A percentile compares a stretch with the other conserved stretches of the same genome.
Evolutionary conservation across 2,113 vertebrate species (phyloP).

Genomic region (Embiotoca jacksoni): DNA sequence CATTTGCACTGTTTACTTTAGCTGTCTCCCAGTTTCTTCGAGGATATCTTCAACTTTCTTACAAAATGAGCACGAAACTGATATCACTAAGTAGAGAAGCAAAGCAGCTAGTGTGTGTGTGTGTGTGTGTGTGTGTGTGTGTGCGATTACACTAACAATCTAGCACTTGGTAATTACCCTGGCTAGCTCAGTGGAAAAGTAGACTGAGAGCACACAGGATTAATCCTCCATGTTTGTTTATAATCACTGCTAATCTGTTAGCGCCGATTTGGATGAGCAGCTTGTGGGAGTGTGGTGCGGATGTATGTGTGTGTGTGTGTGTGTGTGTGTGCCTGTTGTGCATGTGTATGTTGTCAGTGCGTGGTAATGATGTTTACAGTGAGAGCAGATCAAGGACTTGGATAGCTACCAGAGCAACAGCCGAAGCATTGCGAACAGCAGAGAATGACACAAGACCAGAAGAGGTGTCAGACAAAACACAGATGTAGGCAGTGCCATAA

Average conservation of each 20-base stretch:
- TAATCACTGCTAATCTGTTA: slow-evolving; percentile 85
- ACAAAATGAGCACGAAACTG: slow-evolving; percentile 43
- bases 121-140: slow-evolving; percentile 13
- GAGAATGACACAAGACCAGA: slow-evolving; percentile 30
- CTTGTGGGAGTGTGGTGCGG: slow-evolving; percentile 63
- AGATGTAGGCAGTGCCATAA: background rate
- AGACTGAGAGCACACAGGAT: slow-evolving; percentile 79
- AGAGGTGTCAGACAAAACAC: slow-evolving; percentile 43
- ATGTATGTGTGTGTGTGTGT: slow-evolving; percentile 53
- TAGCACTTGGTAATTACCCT: slow-evolving; percentile 78
- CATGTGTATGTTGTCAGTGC: slow-evolving; percentile 70
- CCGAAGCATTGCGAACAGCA: slow-evolving; percentile 58
- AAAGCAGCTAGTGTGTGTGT: slow-evolving; percentile 28
- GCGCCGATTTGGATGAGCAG: slow-evolving; percentile 71
- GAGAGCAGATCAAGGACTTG: slow-evolving; percentile 84
- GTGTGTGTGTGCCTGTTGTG: slow-evolving; percentile 43
- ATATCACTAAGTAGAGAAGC: slow-evolving; percentile 43
- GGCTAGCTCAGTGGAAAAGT: slow-evolving; percentile 78
- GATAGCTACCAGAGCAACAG: slow-evolving; percentile 67
- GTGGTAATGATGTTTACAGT: slow-evolving; percentile 85
- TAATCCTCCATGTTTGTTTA: slow-evolving; percentile 84
- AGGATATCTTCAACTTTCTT: slow-evolving; percentile 45
- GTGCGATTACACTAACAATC: slow-evolving; percentile 73
- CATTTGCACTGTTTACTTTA: slow-evolving; percentile 2
- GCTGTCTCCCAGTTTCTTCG: slow-evolving; percentile 14